These are phyloP conservation scores for Aleadryas rufinucha DNA, from an alignment of 2,113 vertebrate species.

Conservation along the genomic window DNA sequence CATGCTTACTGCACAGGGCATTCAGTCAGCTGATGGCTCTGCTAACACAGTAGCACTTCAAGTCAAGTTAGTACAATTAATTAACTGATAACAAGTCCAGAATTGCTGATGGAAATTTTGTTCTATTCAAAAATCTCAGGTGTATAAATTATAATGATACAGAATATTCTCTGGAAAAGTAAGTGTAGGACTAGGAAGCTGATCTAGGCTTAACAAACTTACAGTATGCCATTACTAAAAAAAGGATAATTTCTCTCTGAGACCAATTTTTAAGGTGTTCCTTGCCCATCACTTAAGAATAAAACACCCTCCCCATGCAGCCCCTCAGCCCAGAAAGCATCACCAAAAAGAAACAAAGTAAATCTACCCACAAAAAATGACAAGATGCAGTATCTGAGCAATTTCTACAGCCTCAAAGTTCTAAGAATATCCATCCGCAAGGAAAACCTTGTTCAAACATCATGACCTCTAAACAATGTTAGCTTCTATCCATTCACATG, in stretches of 20 bases:
- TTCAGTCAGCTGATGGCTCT: background rate
- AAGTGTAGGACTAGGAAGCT: background rate
- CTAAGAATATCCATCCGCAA: background rate
- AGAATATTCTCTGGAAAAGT: background rate
- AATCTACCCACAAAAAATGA: background rate
- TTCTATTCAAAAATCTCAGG: background rate
- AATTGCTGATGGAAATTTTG: background rate
- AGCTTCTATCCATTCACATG: background rate
- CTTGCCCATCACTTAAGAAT: background rate
- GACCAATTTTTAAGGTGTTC: background rate
- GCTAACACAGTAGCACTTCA: background rate
- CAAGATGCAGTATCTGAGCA: background rate
- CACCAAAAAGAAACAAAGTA: background rate
- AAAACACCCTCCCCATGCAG: background rate
- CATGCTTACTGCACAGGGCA: background rate
- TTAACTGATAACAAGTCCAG: background rate
- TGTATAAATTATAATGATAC: background rate
- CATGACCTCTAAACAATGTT: background rate
- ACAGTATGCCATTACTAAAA: background rate
- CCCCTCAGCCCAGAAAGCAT: background rate
- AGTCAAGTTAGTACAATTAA: background rate
- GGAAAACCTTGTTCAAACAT: background rate
- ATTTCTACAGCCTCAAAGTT: background rate
- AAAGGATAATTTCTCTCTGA: background rate
- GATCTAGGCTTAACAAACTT: background rate